Evolutionary conservation across 2,113 vertebrate genomes (phyloP).

Genomic region (Merops nubicus): DNA sequence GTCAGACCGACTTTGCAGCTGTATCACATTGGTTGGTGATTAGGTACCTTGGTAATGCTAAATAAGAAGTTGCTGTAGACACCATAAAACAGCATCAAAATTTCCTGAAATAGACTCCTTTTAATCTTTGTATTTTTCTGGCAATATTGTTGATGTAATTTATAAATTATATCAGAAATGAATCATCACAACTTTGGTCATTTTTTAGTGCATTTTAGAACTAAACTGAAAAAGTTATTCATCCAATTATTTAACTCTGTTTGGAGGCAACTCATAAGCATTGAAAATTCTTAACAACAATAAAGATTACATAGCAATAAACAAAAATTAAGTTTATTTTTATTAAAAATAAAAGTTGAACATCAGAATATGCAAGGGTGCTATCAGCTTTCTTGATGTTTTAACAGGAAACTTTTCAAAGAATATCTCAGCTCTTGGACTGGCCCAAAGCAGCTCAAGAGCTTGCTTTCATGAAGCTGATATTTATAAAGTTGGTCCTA

Average conservation of each 20-base stretch:
- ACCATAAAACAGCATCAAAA: background rate
- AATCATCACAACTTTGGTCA: background rate
- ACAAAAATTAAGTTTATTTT: background rate
- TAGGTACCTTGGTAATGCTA: background rate
- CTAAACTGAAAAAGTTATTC: background rate
- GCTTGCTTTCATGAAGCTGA: conserved; percentile 55
- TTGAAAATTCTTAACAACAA: background rate
- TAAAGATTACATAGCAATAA: background rate
- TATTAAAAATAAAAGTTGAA: background rate
- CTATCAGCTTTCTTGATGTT: conserved; percentile 51
- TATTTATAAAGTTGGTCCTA: conserved; percentile 66
- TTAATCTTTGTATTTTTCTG: background rate
- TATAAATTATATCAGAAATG: background rate
- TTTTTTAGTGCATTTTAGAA: background rate
- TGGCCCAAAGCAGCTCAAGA: conserved; percentile 60
- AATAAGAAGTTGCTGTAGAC: background rate
- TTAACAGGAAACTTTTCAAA: conserved; percentile 63
- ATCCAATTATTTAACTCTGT: background rate
- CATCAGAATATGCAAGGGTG: background rate
- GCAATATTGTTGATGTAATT: background rate
- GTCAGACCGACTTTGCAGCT: background rate
- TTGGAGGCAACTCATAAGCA: too few species aligned
- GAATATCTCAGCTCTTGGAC: conserved; percentile 56
- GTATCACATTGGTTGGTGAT: background rate
- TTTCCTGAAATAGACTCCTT: background rate